Conservation (phyloP, 2,797 vertebrate genomes). For the Pipistrellus nathusii region DNA sequence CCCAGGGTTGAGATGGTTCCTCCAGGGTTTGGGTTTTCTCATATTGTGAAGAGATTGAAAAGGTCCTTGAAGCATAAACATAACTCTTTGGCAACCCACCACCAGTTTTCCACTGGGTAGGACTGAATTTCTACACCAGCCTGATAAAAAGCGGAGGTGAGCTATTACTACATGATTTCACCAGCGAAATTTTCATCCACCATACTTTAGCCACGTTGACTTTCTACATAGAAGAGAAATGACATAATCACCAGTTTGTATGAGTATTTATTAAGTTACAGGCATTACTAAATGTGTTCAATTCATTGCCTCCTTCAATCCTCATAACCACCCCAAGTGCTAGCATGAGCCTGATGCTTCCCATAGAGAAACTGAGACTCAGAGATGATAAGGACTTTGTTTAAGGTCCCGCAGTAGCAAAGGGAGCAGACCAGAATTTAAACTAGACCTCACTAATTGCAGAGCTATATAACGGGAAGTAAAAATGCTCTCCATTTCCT, state of each 20-base stretch:
- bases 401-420: background rate
- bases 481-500: constrained; percentile 50
- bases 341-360: background rate
- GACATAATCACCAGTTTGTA: constrained; percentile 24
- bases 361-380: background rate
- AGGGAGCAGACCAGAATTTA: constrained; percentile 16
- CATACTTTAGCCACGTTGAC: constrained; percentile 35
- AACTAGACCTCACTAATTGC: constrained; percentile 11
- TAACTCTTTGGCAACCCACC: background rate
- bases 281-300: background rate
- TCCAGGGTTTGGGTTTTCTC: background rate
- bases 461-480: background rate
- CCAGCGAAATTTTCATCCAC: background rate
- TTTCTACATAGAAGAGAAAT: background rate
- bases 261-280: background rate
- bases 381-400: background rate
- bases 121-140: background rate
- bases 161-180: background rate
- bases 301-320: background rate
- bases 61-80: background rate
- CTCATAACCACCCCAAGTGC: background rate
- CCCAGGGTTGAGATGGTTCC: background rate
- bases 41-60: background rate
- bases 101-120: background rate
- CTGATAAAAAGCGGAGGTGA: background rate